Conservation (phyloP, 2,888 invertebrate genomes). For the Elaeidobius kamerunicus region DNA sequence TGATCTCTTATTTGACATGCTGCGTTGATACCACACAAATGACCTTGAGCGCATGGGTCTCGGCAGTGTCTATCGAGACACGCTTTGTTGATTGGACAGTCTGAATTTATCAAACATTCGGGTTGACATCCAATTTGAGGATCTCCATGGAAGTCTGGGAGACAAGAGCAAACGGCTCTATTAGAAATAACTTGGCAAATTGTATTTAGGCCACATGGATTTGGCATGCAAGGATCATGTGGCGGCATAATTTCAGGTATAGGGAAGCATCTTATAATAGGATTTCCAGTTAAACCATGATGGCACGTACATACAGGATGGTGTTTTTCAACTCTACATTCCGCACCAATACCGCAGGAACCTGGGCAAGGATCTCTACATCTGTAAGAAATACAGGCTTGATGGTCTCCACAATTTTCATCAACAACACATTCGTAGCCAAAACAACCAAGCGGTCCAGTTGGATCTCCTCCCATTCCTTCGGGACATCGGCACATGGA, state of each 20-base stretch:
- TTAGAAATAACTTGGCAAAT: constrained; percentile 69
- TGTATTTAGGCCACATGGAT: constrained; percentile 77
- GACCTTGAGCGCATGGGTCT: constrained; percentile 67
- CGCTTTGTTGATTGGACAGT: constrained; percentile 70
- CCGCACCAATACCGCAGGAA: constrained; percentile 72
- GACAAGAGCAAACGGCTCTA: constrained; percentile 73
- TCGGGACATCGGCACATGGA: constrained; percentile 71
- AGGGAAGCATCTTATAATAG: constrained; percentile 68
- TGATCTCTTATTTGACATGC: constrained; percentile 77
- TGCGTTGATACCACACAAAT: constrained; percentile 77
- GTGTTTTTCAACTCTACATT: constrained; percentile 73
- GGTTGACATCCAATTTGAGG: constrained; percentile 73
- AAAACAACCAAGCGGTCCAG: constrained; percentile 66
- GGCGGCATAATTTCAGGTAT: constrained; percentile 54
- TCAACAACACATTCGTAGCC: constrained; percentile 80
- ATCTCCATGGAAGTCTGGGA: constrained; percentile 74
- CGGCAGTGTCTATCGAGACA: constrained; percentile 73
- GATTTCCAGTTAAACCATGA: constrained; percentile 72
- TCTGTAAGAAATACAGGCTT: constrained; percentile 76
- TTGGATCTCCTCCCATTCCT: constrained; percentile 75
- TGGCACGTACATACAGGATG: constrained; percentile 77
- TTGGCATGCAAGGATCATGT: constrained; percentile 67
- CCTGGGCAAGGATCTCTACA: constrained; percentile 83
- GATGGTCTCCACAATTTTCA: constrained; percentile 68
- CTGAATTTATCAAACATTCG: constrained; percentile 80